A percentile compares a stretch with the other conserved stretches of the same genome.
Evolutionary conservation across 2,797 vertebrate genomes (phyloP).

Genomic region (Anolis apletophallus): DNA sequence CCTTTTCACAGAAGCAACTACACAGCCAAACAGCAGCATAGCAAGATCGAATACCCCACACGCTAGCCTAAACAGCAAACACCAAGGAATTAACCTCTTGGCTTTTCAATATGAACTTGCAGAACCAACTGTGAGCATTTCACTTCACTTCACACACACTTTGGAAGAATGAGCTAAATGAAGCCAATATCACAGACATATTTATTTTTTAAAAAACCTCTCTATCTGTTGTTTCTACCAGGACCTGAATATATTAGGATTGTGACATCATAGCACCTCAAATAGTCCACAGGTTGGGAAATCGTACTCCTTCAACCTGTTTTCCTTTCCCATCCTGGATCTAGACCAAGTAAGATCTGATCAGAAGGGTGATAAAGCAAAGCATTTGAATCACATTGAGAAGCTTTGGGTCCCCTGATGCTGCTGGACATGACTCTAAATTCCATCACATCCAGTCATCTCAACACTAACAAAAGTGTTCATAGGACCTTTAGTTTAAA

Average conservation of each 20-base stretch:
- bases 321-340: neutral
- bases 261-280: neutral
- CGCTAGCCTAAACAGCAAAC: too few species aligned
- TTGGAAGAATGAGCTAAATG: neutral
- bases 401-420: neutral
- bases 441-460: neutral
- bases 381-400: neutral
- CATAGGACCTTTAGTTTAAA: neutral
- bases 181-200: neutral
- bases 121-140: neutral
- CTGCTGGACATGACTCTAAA: neutral
- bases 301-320: neutral
- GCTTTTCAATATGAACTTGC: too few species aligned
- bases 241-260: neutral
- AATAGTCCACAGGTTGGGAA: neutral
- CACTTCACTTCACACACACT: neutral
- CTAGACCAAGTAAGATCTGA: neutral
- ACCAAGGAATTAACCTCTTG: too few species aligned
- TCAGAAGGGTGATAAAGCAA: too few species aligned
- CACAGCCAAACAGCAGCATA: too few species aligned
- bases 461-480: neutral
- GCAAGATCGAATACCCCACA: too few species aligned
- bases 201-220: too few species aligned
- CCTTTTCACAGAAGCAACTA: too few species aligned
- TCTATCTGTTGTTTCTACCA: neutral